Evolutionary conservation across 2,113 vertebrate genomes (phyloP).

Genomic region (Sturnira hondurensis): DNA sequence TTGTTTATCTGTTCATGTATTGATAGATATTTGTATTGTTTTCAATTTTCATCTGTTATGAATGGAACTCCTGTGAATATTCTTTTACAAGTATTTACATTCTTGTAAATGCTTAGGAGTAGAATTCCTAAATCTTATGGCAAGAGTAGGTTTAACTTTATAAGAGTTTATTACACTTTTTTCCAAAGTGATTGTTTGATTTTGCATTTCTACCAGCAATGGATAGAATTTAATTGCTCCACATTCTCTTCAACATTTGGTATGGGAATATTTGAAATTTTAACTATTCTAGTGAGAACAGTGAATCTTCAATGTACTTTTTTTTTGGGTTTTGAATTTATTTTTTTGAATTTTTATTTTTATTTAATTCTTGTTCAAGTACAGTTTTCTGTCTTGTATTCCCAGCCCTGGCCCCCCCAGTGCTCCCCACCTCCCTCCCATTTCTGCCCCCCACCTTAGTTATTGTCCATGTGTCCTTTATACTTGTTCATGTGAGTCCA

Average conservation of each 20-base stretch:
- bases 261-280: neutral
- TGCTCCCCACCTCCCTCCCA: too few species aligned
- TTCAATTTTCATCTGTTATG: neutral
- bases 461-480: too few species aligned
- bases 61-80: neutral
- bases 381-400: too few species aligned
- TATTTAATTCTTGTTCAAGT: too few species aligned
- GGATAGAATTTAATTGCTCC: neutral
- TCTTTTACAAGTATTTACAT: neutral
- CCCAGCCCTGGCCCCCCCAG: too few species aligned
- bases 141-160: neutral
- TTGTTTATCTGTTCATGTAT: neutral
- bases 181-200: neutral
- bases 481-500: too few species aligned
- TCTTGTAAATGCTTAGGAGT: neutral
- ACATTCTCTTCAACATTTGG: neutral
- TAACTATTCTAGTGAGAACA: neutral
- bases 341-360: too few species aligned
- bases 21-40: neutral
- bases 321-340: too few species aligned
- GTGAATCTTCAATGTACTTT: neutral
- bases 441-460: too few species aligned
- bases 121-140: neutral
- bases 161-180: neutral
- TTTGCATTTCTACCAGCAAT: neutral